Percentiles rank a stretch among this genome's conserved stretches.
Conservation (phyloP, 1,140 invertebrate species). For the Drosophila biarmipes region DNA sequence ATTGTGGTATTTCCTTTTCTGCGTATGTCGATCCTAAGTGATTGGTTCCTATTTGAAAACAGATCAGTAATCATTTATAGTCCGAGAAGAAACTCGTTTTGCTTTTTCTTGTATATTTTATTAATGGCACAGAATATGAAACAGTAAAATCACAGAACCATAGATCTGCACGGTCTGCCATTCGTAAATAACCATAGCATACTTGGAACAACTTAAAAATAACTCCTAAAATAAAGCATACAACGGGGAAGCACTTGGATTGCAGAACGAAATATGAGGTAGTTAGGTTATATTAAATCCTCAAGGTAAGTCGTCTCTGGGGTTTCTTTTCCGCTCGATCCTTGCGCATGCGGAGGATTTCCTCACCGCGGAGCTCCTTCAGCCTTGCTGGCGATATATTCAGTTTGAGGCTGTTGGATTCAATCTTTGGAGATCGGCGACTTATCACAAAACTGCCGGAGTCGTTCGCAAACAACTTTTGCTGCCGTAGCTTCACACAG, state of each 20-base stretch:
- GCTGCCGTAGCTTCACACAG: conserved; percentile 46
- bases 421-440: conserved; percentile 29
- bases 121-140: conserved; percentile 26
- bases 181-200: conserved; percentile 36
- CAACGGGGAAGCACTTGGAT: conserved; percentile 57
- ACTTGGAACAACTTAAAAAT: conserved; percentile 38
- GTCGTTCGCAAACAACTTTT: conserved; percentile 57
- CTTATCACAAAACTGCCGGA: conserved; percentile 39
- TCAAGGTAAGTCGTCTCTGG: conserved; percentile 35
- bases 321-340: conserved; percentile 25
- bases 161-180: background rate
- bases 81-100: no score
- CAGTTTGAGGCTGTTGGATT: background rate
- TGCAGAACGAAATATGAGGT: background rate
- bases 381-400: conserved; percentile 27
- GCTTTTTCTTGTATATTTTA: conserved; percentile 4
- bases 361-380: conserved; percentile 11
- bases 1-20: no score
- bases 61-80: no score
- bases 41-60: no score
- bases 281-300: conserved; percentile 30
- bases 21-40: no score
- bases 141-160: conserved; percentile 10
- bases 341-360: conserved; percentile 21
- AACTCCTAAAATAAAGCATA: conserved; percentile 54